Evolutionary conservation across 2,888 invertebrate species (phyloP).

Genomic region (Argyra leucocephala): DNA sequence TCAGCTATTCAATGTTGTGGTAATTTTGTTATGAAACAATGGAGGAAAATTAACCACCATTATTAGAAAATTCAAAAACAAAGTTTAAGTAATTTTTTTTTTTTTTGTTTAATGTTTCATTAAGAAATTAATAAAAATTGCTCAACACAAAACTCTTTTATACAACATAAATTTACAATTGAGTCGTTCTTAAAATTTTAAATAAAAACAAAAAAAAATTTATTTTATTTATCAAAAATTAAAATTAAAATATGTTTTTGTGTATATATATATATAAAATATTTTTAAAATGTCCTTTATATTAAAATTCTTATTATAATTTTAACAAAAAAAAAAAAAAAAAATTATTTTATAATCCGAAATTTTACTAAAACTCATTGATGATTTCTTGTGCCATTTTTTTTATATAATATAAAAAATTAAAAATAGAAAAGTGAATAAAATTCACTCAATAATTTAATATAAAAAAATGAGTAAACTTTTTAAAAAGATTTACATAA

Average conservation of each 20-base stretch:
- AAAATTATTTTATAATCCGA: too few relatives aligned
- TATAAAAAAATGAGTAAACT: too few relatives aligned
- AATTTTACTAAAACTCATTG: not conserved
- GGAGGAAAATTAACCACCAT: conserved; percentile 67
- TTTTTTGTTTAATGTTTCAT: too few relatives aligned
- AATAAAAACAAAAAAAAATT: not conserved
- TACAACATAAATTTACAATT: not conserved
- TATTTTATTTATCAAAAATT: not conserved
- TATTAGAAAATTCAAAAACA: not conserved
- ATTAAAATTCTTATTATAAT: too few relatives aligned
- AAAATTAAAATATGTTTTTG: too few relatives aligned
- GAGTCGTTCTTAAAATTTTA: not conserved
- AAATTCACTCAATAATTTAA: not conserved
- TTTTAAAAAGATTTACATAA: too few relatives aligned
- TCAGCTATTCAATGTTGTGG: conserved; percentile 63
- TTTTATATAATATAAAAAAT: not conserved
- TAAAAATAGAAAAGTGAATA: not conserved
- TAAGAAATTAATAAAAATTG: not conserved
- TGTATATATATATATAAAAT: too few relatives aligned
- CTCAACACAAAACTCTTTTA: not conserved
- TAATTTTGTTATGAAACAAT: conserved; percentile 63
- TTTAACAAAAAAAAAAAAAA: not conserved
- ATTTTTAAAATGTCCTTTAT: too few relatives aligned
- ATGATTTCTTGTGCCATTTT: not conserved
- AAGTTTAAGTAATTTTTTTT: not conserved